Base-by-base conservation (phyloP, 2,888 invertebrate species). In the Xestobium rufovillosum region DNA sequence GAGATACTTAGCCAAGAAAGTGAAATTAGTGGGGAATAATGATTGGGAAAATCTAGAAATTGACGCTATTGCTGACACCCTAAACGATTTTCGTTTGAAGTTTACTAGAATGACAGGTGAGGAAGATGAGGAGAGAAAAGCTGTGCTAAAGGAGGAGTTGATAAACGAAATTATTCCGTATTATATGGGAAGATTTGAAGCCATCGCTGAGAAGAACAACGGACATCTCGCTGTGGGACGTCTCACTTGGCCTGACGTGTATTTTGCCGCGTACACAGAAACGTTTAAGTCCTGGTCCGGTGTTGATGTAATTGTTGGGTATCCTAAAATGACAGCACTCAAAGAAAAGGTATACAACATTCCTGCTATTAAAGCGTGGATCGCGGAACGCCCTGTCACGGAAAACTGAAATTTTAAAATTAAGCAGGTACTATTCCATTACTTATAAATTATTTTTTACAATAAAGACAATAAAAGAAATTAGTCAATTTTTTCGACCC, bases 241-340 rank as follows among this genome's bases (percentile, higher is more conserved):
- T n/a, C n/a, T n/a, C n/a, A 75, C 76, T 32, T 76, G 75, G 73
- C 70, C 75, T 14, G 76, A 77, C 49, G 68, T 76, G 37, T 69
- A 71, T 2, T 70, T 75, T 47, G 71, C 75, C 14, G 73, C 67
- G 15, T 72, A 71, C 1, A 53, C 73, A 28, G 72, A 73, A 44
- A 70, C 69, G 52, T 72, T 72, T 53, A 71, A 72, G 47, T 62
- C 65, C 31, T 68, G 70, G 45, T 70, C 72, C 46, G 73, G 72
- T 2, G 61, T 66, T 41, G 55, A 66, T 2, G 67, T 72, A n/a
- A 51, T 73, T 41, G 68, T 70, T 45, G 61, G 62, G 45, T 74
- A 71, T 52, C 73, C 75, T 0, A 61, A 67, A 1, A 57, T 76
- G 11, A 67, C 70, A 39, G 65, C 66, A 3, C 59, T 74, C 36